These are phyloP conservation scores for Pararge aegeria DNA, from an alignment of 1,140 invertebrate genomes.

Conservation along the genomic window DNA sequence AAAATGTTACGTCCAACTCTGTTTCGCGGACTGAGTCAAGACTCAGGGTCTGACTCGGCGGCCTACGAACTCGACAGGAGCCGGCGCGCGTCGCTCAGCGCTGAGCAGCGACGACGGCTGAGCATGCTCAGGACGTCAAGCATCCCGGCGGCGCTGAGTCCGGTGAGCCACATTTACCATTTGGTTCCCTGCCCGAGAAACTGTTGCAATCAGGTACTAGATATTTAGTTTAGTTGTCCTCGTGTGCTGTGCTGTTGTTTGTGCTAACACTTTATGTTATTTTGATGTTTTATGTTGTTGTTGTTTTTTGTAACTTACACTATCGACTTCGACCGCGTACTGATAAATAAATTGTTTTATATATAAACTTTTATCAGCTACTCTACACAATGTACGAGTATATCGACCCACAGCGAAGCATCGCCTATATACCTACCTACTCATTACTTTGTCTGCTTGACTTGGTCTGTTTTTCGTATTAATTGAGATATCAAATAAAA, in stretches of 20 bases:
- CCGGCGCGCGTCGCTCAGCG: conserved; percentile 64
- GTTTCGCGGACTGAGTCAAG: conserved; percentile 43
- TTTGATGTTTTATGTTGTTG: conserved; percentile 1
- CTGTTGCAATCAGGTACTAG: conserved; percentile 68
- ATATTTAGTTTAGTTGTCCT: conserved; percentile 28
- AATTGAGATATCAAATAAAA: too few relatives aligned
- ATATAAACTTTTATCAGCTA: too few relatives aligned
- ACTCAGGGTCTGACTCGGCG: conserved; percentile 44
- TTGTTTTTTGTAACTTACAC: too few relatives aligned
- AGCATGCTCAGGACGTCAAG: conserved; percentile 57
- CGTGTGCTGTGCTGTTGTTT: conserved; percentile 19
- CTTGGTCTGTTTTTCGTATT: too few relatives aligned
- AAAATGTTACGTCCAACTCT: conserved; percentile 39
- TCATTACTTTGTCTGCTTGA: too few relatives aligned
- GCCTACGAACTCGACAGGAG: conserved; percentile 63
- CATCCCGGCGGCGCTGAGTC: conserved; percentile 56
- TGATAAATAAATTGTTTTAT: too few relatives aligned
- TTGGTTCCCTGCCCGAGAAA: conserved; percentile 73
- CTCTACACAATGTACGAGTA: too few relatives aligned
- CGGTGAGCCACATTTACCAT: conserved; percentile 78
- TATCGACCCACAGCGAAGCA: too few relatives aligned
- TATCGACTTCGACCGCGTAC: too few relatives aligned
- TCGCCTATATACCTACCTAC: too few relatives aligned
- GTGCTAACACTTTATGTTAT: conserved; percentile 23
- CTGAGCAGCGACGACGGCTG: conserved; percentile 62